Evolutionary conservation across 1,140 invertebrate species (phyloP).

Genomic region (Habropoda laboriosa): DNA sequence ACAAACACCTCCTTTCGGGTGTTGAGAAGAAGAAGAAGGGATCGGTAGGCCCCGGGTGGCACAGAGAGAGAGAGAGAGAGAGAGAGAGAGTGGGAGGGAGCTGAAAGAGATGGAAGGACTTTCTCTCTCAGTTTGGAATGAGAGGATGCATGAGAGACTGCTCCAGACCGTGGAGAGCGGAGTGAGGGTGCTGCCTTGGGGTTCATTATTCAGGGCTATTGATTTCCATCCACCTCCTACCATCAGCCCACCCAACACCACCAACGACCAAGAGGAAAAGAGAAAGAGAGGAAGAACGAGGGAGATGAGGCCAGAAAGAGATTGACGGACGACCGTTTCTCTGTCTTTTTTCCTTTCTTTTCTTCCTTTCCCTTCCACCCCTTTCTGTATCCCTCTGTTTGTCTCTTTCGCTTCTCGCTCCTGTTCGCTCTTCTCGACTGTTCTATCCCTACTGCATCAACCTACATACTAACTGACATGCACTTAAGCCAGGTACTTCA

Average conservation of each 20-base stretch:
- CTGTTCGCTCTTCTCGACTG: constrained; percentile 42
- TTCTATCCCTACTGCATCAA: constrained; percentile 66
- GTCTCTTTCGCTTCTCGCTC: constrained; percentile 34
- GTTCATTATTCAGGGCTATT: constrained; percentile 81
- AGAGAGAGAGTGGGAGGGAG: constrained; percentile 34
- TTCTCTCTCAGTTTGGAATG: constrained; percentile 63
- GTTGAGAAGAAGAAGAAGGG: constrained; percentile 54
- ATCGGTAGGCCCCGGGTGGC: constrained; percentile 57
- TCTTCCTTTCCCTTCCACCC: constrained; percentile 20
- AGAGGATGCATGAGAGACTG: constrained; percentile 73
- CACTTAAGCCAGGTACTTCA: constrained; percentile 64
- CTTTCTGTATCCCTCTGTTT: constrained; percentile 30
- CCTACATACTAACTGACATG: constrained; percentile 69
- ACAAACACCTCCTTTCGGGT: constrained; percentile 71
- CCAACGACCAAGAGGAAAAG: constrained; percentile 64
- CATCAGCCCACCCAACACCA: constrained; percentile 74
- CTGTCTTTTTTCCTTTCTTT: constrained; percentile 40
- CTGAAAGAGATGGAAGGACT: constrained; percentile 52
- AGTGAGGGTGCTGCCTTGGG: constrained; percentile 76
- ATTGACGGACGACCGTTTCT: constrained; percentile 70
- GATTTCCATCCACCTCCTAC: constrained; percentile 79
- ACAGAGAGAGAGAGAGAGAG: constrained; percentile 31
- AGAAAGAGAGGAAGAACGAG: constrained; percentile 48
- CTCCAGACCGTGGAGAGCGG: constrained; percentile 69
- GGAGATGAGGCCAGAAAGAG: constrained; percentile 65